A percentile compares a stretch with the other conserved stretches of the same genome.
Conservation (phyloP, 2,888 invertebrate genomes). For the Yponomeuta malinellus region DNA sequence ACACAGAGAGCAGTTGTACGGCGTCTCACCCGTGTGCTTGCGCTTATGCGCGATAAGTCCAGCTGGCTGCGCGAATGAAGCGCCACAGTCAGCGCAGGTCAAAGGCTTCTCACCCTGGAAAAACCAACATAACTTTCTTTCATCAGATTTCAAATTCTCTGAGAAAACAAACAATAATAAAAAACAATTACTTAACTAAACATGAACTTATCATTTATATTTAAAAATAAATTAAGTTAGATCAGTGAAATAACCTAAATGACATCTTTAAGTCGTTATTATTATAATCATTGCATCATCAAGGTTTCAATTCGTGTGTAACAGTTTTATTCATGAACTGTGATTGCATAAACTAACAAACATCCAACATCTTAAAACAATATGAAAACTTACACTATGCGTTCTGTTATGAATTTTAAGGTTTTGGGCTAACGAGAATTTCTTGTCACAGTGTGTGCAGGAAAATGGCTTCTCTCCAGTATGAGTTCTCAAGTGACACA, state of each 20-base stretch:
- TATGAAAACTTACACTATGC: slow-evolving; percentile 48
- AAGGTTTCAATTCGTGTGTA: too few relatives aligned
- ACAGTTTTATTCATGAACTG: too few relatives aligned
- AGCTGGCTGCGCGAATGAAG: slow-evolving; percentile 61
- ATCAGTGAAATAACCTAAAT: background rate
- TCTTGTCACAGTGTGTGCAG: slow-evolving; percentile 57
- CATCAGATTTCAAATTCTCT: background rate
- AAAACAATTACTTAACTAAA: too few relatives aligned
- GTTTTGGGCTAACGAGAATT: slow-evolving; percentile 58
- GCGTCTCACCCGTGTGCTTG: slow-evolving; percentile 62
- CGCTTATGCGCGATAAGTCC: slow-evolving; percentile 58
- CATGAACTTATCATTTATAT: too few relatives aligned
- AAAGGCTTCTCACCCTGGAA: slow-evolving; percentile 66
- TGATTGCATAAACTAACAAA: too few relatives aligned
- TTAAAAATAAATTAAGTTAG: too few relatives aligned
- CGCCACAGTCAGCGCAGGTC: slow-evolving; percentile 53
- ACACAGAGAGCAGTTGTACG: slow-evolving; percentile 60
- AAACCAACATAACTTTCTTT: background rate
- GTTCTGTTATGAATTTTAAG: slow-evolving; percentile 61
- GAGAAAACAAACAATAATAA: background rate
- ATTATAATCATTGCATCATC: too few relatives aligned
- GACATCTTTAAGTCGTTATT: too few relatives aligned
- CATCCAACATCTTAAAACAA: background rate
- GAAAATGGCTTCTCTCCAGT: slow-evolving; percentile 52
- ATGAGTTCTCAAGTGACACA: slow-evolving; percentile 62